Conservation (phyloP, 2,888 invertebrate species). For the Biston stratarius region DNA sequence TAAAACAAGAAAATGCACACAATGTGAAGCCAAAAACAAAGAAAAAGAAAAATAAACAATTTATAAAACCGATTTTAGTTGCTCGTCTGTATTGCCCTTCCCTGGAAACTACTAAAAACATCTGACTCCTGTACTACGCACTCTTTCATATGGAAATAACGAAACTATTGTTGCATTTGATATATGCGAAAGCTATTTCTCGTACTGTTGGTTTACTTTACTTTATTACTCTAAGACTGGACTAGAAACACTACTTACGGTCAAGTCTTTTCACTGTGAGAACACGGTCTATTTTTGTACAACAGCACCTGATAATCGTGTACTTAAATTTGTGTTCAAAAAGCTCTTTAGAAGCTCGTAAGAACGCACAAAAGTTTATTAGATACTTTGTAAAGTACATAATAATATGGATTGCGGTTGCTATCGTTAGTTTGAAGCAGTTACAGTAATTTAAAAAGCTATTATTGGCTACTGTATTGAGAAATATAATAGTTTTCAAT, state of each 20-base stretch:
- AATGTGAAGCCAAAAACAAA: no score
- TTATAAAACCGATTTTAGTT: not conserved
- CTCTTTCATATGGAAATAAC: slow-evolving; percentile 76
- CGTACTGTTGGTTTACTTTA: slow-evolving; percentile 28
- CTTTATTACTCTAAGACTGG: slow-evolving; percentile 24
- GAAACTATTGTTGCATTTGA: slow-evolving; percentile 63
- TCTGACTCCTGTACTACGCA: slow-evolving; percentile 75
- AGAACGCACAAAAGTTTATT: not conserved
- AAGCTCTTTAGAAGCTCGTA: slow-evolving; percentile 11
- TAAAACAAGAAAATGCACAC: no score
- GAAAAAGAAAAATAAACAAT: not conserved
- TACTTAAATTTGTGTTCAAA: slow-evolving; percentile 3
- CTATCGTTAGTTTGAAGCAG: slow-evolving; percentile 16
- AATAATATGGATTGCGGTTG: slow-evolving; percentile 15
- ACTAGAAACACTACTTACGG: slow-evolving; percentile 3
- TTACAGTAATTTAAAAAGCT: slow-evolving; percentile 22
- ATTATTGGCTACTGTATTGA: slow-evolving; percentile 24
- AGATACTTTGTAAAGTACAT: slow-evolving; percentile 8
- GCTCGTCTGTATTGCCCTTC: slow-evolving; percentile 20
- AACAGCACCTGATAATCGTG: not conserved
- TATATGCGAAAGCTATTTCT: slow-evolving; percentile 35
- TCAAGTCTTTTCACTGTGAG: not conserved
- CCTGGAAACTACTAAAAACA: slow-evolving; percentile 44
- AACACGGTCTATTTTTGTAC: not conserved
- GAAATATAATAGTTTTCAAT: not conserved